A percentile compares a stretch with the other conserved stretches of the same genome.
Evolutionary conservation across 2,888 invertebrate species (phyloP).

Genomic region (Ectropis crepuscularia): DNA sequence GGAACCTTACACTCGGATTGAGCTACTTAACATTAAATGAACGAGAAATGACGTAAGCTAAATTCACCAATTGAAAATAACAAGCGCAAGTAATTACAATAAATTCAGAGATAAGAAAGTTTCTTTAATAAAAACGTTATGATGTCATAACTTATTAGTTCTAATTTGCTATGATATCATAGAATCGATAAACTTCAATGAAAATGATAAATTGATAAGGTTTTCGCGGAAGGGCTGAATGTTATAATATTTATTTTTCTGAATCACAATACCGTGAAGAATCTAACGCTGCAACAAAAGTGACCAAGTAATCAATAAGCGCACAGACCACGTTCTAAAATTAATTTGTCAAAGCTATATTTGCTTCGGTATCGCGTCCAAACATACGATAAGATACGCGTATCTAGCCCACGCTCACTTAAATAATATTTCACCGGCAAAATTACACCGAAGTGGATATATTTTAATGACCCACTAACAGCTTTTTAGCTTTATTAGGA

Average conservation of each 20-base stretch:
- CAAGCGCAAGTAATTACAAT: background rate
- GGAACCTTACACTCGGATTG: slow-evolving; percentile 16
- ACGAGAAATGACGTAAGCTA: background rate
- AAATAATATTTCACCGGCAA: slow-evolving; percentile 10
- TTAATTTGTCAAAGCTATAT: slow-evolving; percentile 28
- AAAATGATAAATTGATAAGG: no score
- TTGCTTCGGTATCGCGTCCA: slow-evolving; percentile 24
- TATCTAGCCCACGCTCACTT: slow-evolving; percentile 26
- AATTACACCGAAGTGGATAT: slow-evolving; percentile 36
- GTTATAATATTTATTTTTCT: no score
- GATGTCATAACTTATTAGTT: no score
- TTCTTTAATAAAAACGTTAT: background rate
- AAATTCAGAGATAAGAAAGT: background rate
- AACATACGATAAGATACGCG: slow-evolving; percentile 38
- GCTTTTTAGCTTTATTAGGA: slow-evolving; percentile 1
- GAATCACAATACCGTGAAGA: no score
- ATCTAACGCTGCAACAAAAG: background rate
- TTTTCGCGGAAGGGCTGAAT: background rate
- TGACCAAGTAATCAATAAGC: slow-evolving; percentile 12
- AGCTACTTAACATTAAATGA: background rate
- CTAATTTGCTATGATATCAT: no score
- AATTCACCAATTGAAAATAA: background rate
- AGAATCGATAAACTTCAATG: no score
- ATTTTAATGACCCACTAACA: slow-evolving; percentile 5
- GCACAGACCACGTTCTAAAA: slow-evolving; percentile 21